Conservation (phyloP, 2,888 invertebrate genomes). For the Nomada lathburiana region DNA sequence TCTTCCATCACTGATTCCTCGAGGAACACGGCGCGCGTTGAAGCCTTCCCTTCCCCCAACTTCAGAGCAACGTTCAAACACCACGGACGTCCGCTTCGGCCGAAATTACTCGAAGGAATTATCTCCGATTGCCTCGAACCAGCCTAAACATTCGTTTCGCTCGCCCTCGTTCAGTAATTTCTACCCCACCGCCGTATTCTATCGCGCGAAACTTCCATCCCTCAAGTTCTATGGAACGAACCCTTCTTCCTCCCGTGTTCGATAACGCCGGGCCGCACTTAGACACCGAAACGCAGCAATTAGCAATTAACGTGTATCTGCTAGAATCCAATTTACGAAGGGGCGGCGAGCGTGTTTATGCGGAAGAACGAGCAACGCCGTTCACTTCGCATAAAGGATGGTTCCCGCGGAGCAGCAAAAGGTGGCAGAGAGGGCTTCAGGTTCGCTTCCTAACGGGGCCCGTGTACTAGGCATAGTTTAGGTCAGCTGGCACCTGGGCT, state of each 20-base stretch:
- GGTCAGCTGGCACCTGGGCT: constrained; percentile 72
- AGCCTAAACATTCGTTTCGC: neutral
- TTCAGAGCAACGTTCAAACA: constrained; percentile 8
- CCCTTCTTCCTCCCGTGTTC: neutral
- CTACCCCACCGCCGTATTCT: neutral
- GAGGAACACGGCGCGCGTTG: neutral
- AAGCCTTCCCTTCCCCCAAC: neutral
- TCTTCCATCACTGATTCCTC: neutral
- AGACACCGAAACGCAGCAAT: constrained; percentile 46
- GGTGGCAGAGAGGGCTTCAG: constrained; percentile 1
- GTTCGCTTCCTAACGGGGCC: constrained; percentile 60
- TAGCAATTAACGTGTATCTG: constrained; percentile 50
- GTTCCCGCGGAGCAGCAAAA: neutral
- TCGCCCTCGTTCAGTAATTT: neutral
- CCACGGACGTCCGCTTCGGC: neutral
- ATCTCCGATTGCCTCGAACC: neutral
- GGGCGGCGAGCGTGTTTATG: constrained; percentile 45
- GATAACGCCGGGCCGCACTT: constrained; percentile 18
- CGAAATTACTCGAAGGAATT: constrained; percentile 24
- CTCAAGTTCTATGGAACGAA: neutral
- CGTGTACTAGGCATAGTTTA: constrained; percentile 74
- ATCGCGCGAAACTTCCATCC: constrained; percentile 1
- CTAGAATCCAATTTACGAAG: constrained; percentile 19
- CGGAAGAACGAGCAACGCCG: constrained; percentile 30
- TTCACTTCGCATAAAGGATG: constrained; percentile 15